Evolutionary conservation across 2,797 vertebrate genomes (phyloP).

Genomic region (Artibeus jamaicensis): DNA sequence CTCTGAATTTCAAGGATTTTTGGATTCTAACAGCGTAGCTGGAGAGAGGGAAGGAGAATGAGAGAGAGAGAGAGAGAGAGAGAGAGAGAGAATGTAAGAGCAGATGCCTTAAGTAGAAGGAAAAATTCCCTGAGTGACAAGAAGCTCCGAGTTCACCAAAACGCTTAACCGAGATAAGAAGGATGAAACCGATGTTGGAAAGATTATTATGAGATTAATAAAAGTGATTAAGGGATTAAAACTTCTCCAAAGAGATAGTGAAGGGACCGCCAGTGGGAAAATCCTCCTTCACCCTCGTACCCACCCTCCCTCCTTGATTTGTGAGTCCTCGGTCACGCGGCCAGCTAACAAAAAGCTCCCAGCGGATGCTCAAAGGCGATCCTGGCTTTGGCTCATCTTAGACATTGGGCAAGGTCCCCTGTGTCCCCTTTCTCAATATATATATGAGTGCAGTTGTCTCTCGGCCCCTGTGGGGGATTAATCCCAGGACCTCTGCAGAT

Average conservation of each 20-base stretch:
- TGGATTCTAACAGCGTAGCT: neutral
- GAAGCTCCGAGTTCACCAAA: slow-evolving; percentile 47
- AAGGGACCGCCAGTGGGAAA: neutral
- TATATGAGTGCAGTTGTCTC: neutral
- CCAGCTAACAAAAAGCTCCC: neutral
- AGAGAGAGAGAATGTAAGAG: neutral
- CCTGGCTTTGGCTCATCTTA: neutral
- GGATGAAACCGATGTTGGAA: slow-evolving; percentile 10
- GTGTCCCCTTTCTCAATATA: neutral
- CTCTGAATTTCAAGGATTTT: neutral
- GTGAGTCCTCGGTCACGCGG: neutral
- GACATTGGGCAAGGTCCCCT: neutral
- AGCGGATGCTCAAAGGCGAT: neutral
- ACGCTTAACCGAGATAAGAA: slow-evolving; percentile 52
- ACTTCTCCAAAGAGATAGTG: slow-evolving; percentile 6
- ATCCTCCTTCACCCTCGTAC: neutral
- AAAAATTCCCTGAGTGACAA: slow-evolving; percentile 40
- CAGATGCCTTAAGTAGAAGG: neutral
- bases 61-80: neutral
- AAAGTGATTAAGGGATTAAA: slow-evolving; percentile 57
- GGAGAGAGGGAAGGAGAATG: neutral
- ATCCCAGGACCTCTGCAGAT: neutral
- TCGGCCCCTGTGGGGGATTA: neutral
- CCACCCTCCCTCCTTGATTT: neutral
- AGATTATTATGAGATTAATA: slow-evolving; percentile 63